phyloP scores from a whole-genome alignment of 1,140 invertebrate species.

The Linepithema humile region DNA sequence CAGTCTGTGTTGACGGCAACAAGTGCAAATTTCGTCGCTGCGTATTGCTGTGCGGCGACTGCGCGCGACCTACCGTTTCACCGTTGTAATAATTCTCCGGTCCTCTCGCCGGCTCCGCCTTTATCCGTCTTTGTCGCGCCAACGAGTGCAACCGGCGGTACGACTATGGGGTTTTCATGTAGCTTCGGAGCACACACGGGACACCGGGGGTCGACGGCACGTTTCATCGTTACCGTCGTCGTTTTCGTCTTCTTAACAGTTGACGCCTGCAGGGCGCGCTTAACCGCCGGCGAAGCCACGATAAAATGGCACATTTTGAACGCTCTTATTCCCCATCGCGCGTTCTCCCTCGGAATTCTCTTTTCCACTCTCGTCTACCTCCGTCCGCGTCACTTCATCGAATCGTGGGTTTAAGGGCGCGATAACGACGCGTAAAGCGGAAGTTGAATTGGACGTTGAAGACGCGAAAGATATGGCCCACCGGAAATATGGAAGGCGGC shows the following conservation, averaged over 20 bases:
- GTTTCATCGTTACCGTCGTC: slow-evolving; percentile 45
- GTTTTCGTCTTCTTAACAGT: slow-evolving; percentile 56
- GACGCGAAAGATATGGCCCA: slow-evolving; percentile 51
- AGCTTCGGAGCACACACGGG: slow-evolving; percentile 25
- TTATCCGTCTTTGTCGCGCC: slow-evolving; percentile 18
- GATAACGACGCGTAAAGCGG: slow-evolving; percentile 59
- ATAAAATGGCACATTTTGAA: slow-evolving; percentile 62
- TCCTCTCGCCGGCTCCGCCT: slow-evolving; percentile 8
- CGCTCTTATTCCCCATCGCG: background rate
- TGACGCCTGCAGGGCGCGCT: slow-evolving; percentile 29
- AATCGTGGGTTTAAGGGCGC: slow-evolving; percentile 31
- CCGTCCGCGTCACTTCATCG: slow-evolving; percentile 28
- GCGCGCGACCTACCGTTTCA: background rate
- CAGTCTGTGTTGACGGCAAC: slow-evolving; percentile 63
- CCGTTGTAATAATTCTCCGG: slow-evolving; percentile 56
- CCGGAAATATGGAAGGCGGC: slow-evolving; percentile 45
- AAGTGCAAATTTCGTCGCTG: slow-evolving; percentile 68
- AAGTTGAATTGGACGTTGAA: slow-evolving; percentile 62
- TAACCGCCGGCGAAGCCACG: slow-evolving; percentile 12
- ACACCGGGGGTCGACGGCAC: slow-evolving; percentile 20
- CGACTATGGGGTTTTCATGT: slow-evolving; percentile 68
- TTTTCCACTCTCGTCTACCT: background rate
- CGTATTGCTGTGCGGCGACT: slow-evolving; percentile 6
- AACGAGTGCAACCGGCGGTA: background rate
- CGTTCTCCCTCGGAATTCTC: background rate